phyloP scores from a whole-genome alignment of 2,888 invertebrate genomes.

The Horisme vitalbata region DNA sequence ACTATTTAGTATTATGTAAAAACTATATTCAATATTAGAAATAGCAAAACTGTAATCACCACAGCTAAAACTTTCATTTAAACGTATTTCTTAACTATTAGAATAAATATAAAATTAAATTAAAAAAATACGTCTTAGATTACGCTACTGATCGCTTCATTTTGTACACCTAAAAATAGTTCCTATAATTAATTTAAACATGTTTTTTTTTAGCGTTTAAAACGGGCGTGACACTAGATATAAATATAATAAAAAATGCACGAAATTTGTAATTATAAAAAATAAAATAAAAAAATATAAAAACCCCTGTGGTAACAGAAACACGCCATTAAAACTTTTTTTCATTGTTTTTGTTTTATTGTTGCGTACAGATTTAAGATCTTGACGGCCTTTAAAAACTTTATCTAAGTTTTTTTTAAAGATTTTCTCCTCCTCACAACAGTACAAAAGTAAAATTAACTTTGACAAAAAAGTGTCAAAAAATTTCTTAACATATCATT shows the following conservation, averaged over 20 bases:
- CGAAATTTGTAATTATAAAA: no score
- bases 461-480: no score
- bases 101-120: conserved; percentile 27
- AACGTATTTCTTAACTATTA: conserved; percentile 35
- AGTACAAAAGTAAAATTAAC: no score
- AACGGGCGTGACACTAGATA: conserved; percentile 8
- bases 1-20: no score
- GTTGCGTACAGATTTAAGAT: no score
- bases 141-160: conserved; percentile 36
- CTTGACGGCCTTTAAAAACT: no score
- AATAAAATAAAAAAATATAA: neutral
- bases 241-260: neutral
- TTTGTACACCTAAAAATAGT: conserved; percentile 34
- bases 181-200: conserved; percentile 32
- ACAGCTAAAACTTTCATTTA: conserved; percentile 18
- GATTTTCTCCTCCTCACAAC: no score
- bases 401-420: no score
- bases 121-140: conserved; percentile 32
- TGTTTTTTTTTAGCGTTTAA: conserved; percentile 9
- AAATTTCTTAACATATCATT: no score
- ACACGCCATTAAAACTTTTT: no score
- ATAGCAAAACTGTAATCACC: conserved; percentile 8
- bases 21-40: neutral
- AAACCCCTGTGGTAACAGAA: neutral
- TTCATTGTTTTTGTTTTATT: no score